Base-by-base conservation (phyloP, 2,888 invertebrate species). In the Oconnorella tubifera region DNA sequence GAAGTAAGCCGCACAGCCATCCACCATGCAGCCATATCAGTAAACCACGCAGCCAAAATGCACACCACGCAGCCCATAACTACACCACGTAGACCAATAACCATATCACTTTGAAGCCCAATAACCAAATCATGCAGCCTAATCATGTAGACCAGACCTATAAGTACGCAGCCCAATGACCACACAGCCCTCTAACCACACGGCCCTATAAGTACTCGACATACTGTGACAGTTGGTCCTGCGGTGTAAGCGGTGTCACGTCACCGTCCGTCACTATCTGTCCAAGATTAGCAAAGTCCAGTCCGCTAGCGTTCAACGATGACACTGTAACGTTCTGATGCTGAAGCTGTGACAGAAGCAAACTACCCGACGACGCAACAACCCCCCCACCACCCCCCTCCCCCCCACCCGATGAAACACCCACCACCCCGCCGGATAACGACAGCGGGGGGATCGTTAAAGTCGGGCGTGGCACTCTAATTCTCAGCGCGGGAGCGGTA, bases 161-260 rank as follows among this genome's bases (percentile, higher is more conserved):
- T n/a, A n/a, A n/a, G n/a, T n/a, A n/a, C n/a, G n/a, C n/a, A n/a
- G n/a, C n/a, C n/a, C n/a, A n/a, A n/a, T n/a, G n/a, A n/a, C n/a
- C n/a, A n/a, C n/a, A n/a, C n/a, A n/a, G n/a, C n/a, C n/a, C n/a
- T n/a, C n/a, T n/a, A n/a, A n/a, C n/a, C n/a, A n/a, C n/a, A n/a
- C n/a, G n/a, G n/a, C n/a, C n/a, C 59, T 58, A 68, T 33, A 84
- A 80, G 59, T 81, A 81, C 67, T 95, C 95, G 80, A 94, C 94
- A 86, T 91, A 94, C 85, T 93, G 93, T 77, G 91, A 90, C 80
- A 96, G 88, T 85, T 94, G 92, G 87, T 96, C 95, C 85, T 92
- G 91, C 79, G 92, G 91, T 76, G 91, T 91, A 86, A 92, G 87
- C 68, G 89, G 90, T 88, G 92, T 90, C 80, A 91, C 85, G 72